Evolutionary conservation across 2,888 invertebrate species (phyloP).

Genomic region (Malthinus seriepunctatus): DNA sequence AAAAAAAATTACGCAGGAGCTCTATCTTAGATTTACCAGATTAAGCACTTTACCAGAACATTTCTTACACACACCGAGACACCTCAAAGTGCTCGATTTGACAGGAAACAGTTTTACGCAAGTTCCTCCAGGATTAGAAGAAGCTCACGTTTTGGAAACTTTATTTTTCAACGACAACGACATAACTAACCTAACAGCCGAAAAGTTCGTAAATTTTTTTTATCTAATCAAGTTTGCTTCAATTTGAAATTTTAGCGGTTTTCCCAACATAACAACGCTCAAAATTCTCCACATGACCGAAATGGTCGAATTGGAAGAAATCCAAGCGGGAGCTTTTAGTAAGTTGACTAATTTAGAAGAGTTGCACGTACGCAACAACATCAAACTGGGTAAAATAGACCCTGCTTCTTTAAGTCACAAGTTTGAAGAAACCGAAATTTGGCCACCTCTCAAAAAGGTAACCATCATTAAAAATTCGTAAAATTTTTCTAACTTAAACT

Average conservation of each 20-base stretch:
- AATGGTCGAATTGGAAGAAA: conserved; percentile 62
- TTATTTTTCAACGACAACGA: conserved; percentile 74
- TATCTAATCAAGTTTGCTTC: neutral
- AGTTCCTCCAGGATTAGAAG: conserved; percentile 64
- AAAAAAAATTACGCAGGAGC: neutral
- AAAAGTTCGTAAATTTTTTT: conserved; percentile 38
- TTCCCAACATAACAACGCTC: conserved; percentile 66
- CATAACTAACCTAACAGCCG: conserved; percentile 59
- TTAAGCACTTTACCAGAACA: conserved; percentile 64
- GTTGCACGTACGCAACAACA: conserved; percentile 68
- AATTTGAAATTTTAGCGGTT: conserved; percentile 56
- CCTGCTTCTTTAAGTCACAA: conserved; percentile 61
- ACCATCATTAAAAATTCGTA: conserved; percentile 30
- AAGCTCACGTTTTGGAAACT: conserved; percentile 62
- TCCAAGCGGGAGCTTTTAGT: conserved; percentile 62
- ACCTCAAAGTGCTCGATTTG: conserved; percentile 67
- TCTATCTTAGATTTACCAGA: conserved; percentile 54
- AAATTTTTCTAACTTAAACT: neutral
- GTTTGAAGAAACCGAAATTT: conserved; percentile 58
- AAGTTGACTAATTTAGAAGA: conserved; percentile 60
- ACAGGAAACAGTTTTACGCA: conserved; percentile 60
- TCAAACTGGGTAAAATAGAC: conserved; percentile 62
- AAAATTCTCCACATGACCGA: conserved; percentile 69
- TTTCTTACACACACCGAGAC: conserved; percentile 68
- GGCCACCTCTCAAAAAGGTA: conserved; percentile 68